Evolutionary conservation across 2,113 vertebrate genomes (phyloP).

Genomic region (Phaethon lepturus): DNA sequence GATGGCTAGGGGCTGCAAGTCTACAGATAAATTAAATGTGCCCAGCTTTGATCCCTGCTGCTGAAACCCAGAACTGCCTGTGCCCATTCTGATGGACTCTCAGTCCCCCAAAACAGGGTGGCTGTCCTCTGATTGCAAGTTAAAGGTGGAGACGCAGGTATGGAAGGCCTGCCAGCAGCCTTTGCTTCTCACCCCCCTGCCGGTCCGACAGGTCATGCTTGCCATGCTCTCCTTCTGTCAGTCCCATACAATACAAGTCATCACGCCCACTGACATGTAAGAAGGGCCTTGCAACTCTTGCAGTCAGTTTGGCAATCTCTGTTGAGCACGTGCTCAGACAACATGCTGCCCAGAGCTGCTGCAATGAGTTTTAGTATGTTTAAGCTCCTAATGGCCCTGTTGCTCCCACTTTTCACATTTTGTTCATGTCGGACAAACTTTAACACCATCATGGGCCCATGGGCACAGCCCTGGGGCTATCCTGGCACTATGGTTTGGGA

Average conservation of each 20-base stretch:
- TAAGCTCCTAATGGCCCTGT: background rate
- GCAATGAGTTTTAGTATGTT: background rate
- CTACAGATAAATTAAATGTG: background rate
- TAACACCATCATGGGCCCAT: background rate
- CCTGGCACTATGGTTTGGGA: background rate
- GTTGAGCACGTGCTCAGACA: background rate
- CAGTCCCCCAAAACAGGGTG: background rate
- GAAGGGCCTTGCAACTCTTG: background rate
- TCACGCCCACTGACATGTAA: background rate
- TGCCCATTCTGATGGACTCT: background rate
- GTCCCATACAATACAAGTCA: too few species aligned
- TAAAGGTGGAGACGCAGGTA: background rate
- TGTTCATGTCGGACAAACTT: background rate
- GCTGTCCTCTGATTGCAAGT: background rate
- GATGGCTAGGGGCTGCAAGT: background rate
- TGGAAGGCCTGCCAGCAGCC: background rate
- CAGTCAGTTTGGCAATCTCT: background rate
- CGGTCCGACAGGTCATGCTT: background rate
- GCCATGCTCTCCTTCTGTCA: background rate
- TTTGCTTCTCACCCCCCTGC: background rate
- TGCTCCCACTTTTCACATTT: background rate
- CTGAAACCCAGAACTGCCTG: background rate
- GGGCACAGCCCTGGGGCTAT: background rate
- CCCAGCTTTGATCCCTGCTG: background rate
- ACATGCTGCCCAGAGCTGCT: background rate